Base-by-base conservation (phyloP, 2,888 invertebrate species). In the Julus scandinavius region DNA sequence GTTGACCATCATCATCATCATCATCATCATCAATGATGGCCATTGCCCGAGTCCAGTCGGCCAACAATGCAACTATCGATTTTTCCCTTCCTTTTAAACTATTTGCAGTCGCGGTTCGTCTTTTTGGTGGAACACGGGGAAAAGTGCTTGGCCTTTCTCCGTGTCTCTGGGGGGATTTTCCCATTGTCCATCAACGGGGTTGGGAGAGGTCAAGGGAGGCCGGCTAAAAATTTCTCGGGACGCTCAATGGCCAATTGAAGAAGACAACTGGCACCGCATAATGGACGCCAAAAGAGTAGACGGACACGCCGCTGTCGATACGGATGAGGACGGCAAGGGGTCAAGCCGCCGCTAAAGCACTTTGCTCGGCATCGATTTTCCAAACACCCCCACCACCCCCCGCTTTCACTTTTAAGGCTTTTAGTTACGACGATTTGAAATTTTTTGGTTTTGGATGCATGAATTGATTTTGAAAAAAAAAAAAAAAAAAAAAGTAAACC, bases 1-100 rank as follows among this genome's bases (percentile, higher is more conserved):
- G 41, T 85, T 85, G 41, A 85, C 49, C 85, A 85, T 85, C 85
- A 85, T 85, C 85, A 85, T 85, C 85, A 85, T 40, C 41, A 13
- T n/a, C 6, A 45, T 85, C n/a, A 7, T 15, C 80, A n/a, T n/a
- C n/a, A n/a, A n/a, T n/a, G n/a, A n/a, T n/a, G n/a, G 58, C 58
- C 58, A 15, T n/a, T 58, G 80, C 7, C 80, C n/a, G 80, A 4
- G 80, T 80, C 80, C 20, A 29, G 80, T 80, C 80, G 41, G 85
- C 85, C 49, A 72, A 72, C 72, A 72, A 72, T 72, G 72, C 29
- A 20, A 29, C 72, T 72, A 72, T 72, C 72, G 72, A 72, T 72
- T 72, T 72, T 72, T 72, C 17, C 29, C 49, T 72, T 15, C 29
- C 72, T 72, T 72, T 72, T 72, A 72, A 20, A 72, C 72, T 72